Conservation (phyloP, 2,888 invertebrate genomes). For the Drosophila falleni region DNA sequence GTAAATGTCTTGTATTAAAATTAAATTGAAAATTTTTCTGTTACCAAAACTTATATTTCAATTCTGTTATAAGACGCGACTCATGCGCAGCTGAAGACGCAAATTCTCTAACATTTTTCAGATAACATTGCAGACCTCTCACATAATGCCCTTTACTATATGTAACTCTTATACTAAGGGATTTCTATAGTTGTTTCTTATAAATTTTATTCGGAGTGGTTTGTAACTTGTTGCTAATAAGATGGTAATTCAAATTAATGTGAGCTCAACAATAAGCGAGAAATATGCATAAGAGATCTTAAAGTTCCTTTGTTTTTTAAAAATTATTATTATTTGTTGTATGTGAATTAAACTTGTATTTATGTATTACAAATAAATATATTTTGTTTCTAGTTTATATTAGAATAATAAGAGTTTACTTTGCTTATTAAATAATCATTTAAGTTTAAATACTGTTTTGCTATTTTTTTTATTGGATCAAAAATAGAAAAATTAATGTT, state of each 20-base stretch:
- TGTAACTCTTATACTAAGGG: background rate
- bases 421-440: too few relatives aligned
- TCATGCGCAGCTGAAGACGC: slow-evolving; percentile 34
- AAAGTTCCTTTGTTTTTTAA: background rate
- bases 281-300: too few relatives aligned
- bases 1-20: background rate
- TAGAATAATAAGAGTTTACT: too few relatives aligned
- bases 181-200: background rate
- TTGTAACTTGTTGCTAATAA: slow-evolving; percentile 50
- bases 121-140: background rate
- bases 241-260: background rate
- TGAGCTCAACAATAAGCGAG: background rate
- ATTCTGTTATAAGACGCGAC: slow-evolving; percentile 3
- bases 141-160: slow-evolving; percentile 24
- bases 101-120: slow-evolving; percentile 2
- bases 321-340: too few relatives aligned
- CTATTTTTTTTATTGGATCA: too few relatives aligned
- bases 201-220: slow-evolving; percentile 43
- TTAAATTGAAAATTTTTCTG: background rate
- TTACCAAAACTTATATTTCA: background rate
- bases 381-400: too few relatives aligned
- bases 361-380: too few relatives aligned
- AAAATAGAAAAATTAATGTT: too few relatives aligned
- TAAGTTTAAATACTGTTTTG: too few relatives aligned
- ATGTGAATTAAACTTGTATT: too few relatives aligned